Conservation (phyloP, 2,113 vertebrate species). For the Macrotis lagotis region DNA sequence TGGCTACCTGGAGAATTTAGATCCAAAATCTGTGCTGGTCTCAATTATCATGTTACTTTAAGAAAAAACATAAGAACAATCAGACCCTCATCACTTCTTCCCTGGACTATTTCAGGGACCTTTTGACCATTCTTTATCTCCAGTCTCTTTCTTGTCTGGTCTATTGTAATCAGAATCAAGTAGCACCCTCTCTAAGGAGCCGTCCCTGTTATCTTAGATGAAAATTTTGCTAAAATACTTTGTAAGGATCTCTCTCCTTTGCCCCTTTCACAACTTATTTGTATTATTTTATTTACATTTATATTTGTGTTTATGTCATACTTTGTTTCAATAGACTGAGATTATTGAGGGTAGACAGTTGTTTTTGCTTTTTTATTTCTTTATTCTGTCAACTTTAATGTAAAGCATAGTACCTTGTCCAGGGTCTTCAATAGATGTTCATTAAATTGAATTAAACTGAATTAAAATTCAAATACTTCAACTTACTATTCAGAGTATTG, state of each 20-base stretch:
- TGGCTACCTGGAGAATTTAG: background rate
- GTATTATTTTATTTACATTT: background rate
- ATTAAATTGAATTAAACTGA: background rate
- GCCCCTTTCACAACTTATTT: background rate
- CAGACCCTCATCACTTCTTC: background rate
- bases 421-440: background rate
- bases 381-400: background rate
- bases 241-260: background rate
- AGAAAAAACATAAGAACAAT: background rate
- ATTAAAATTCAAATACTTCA: background rate
- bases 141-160: background rate
- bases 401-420: background rate
- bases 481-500: background rate
- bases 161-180: background rate
- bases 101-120: background rate
- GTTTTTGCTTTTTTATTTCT: background rate
- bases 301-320: background rate
- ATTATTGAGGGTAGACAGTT: background rate
- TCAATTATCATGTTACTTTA: constrained; percentile 1
- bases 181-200: background rate
- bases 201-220: background rate
- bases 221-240: background rate
- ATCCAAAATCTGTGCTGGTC: background rate
- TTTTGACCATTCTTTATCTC: background rate
- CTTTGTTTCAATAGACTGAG: background rate